Evolutionary conservation across 2,797 vertebrate species (phyloP).

Genomic region (Xiphorhynchus erythropygius): DNA sequence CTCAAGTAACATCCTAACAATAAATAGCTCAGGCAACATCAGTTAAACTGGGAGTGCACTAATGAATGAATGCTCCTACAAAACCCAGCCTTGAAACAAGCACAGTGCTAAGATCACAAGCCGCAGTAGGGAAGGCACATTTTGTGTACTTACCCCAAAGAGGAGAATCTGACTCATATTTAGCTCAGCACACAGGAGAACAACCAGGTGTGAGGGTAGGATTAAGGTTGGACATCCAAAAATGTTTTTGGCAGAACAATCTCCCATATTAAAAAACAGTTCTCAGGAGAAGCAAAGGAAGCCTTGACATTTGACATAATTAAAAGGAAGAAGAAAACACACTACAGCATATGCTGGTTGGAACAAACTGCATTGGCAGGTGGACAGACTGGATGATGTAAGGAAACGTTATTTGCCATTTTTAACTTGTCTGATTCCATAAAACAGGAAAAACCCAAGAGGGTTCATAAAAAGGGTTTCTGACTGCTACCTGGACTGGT

Average conservation of each 20-base stretch:
- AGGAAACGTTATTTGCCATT: not conserved
- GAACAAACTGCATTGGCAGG: not conserved
- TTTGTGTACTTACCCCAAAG: not conserved
- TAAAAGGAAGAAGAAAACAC: constrained; percentile 11
- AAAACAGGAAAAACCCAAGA: not conserved
- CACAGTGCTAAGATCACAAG: not conserved
- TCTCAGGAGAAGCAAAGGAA: constrained; percentile 29
- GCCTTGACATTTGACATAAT: constrained; percentile 3
- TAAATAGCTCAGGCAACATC: not conserved
- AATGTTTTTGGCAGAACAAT: not conserved
- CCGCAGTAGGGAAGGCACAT: not conserved
- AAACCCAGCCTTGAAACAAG: not conserved
- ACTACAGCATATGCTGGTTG: not conserved
- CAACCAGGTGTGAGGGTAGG: not conserved
- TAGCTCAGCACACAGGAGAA: not conserved
- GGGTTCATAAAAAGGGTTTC: not conserved
- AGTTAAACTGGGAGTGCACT: not conserved
- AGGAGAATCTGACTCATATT: not conserved
- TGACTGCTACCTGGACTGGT: not conserved
- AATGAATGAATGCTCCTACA: not conserved
- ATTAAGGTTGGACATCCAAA: not conserved
- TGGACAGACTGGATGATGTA: not conserved
- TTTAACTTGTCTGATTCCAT: not conserved
- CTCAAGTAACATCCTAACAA: not conserved
- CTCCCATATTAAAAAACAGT: not conserved